Percentiles rank a stretch among this genome's conserved stretches.
phyloP scores from a whole-genome alignment of 2,797 vertebrate species.

The Tangara arthus region DNA sequence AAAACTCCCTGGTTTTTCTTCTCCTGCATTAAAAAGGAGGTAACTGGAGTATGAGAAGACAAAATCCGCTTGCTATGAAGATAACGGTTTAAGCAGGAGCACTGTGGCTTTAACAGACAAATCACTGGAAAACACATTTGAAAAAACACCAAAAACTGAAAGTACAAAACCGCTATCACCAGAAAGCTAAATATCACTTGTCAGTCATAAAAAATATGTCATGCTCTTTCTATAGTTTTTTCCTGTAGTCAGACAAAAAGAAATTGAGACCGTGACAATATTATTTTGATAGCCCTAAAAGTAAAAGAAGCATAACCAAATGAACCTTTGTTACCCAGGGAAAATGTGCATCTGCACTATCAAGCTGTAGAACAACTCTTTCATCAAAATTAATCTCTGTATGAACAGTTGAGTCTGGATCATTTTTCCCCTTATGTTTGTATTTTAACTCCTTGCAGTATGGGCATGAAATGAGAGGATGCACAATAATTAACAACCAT shows the following conservation, averaged over 20 bases:
- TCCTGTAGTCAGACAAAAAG: not conserved
- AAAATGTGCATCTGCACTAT: slow-evolving; percentile 23
- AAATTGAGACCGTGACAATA: not conserved
- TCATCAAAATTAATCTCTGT: slow-evolving; percentile 42
- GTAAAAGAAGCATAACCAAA: not conserved
- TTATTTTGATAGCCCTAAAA: slow-evolving; percentile 10
- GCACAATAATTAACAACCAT: not conserved
- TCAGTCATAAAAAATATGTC: not conserved
- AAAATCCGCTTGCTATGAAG: not conserved
- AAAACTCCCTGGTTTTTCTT: not conserved
- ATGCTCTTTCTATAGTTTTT: not conserved
- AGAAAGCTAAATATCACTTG: not conserved
- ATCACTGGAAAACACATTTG: not conserved
- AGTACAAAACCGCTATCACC: not conserved
- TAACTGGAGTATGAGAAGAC: not conserved
- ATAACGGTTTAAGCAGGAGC: not conserved
- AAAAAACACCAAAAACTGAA: not conserved
- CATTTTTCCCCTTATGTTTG: not conserved
- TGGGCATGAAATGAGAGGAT: not conserved
- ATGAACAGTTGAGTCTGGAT: not conserved
- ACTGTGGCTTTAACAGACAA: not conserved
- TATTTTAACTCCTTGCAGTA: not conserved
- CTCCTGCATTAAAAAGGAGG: not conserved
- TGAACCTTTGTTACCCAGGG: not conserved
- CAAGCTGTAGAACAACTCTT: not conserved